Conservation (phyloP, 2,888 invertebrate species). For the Euproctis similis region DNA sequence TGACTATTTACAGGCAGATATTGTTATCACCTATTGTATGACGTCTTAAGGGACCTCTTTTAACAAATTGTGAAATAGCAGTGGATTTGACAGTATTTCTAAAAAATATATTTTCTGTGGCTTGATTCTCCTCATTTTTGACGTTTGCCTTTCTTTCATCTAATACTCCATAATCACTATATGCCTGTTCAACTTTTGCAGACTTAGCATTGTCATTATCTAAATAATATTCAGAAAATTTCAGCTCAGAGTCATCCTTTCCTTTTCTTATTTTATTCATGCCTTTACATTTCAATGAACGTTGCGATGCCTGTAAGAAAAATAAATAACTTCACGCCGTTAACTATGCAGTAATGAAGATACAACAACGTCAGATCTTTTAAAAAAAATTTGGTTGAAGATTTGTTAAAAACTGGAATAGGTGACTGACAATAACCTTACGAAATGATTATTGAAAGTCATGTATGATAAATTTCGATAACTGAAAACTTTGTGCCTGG, state of each 20-base stretch:
- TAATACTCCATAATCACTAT: constrained; percentile 62
- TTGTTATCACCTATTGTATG: too few relatives aligned
- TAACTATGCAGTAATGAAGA: too few relatives aligned
- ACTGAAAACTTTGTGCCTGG: too few relatives aligned
- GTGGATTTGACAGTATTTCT: constrained; percentile 23
- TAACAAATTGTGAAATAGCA: constrained; percentile 5
- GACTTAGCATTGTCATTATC: constrained; percentile 38
- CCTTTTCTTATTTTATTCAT: constrained; percentile 10
- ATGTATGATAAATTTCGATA: too few relatives aligned
- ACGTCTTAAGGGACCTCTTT: constrained; percentile 4
- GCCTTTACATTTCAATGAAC: not conserved
- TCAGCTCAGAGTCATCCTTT: constrained; percentile 31
- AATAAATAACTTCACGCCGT: not conserved
- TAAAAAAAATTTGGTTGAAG: too few relatives aligned
- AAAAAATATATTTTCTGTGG: constrained; percentile 9
- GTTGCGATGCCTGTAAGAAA: not conserved
- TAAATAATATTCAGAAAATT: constrained; percentile 50
- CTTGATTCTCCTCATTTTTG: constrained; percentile 25
- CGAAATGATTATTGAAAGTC: too few relatives aligned
- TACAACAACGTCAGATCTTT: too few relatives aligned
- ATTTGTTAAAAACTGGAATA: too few relatives aligned
- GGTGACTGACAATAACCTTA: too few relatives aligned
- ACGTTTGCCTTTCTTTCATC: constrained; percentile 36
- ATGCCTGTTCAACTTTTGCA: constrained; percentile 53
- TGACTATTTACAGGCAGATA: too few relatives aligned